Evolutionary conservation across 92 coral and sea anemone species (phyloP).

Genomic region (Nematostella vectensis): DNA sequence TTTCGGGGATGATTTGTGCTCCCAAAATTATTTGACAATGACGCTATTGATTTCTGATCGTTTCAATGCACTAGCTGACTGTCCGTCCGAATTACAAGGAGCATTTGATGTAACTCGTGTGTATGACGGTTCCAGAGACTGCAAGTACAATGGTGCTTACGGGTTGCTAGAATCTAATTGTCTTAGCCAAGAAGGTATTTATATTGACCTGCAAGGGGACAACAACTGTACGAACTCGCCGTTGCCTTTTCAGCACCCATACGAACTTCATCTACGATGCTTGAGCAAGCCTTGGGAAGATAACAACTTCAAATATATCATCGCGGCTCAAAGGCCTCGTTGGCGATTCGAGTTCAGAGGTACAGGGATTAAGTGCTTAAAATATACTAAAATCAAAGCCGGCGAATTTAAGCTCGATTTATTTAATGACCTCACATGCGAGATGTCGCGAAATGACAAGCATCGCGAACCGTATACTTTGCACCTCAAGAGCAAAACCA

Average conservation of each 20-base stretch:
- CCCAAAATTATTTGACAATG: constrained; percentile 2
- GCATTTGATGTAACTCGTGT: constrained; percentile 37
- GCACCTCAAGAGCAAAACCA: neutral
- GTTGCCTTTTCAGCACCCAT: neutral
- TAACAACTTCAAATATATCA: constrained; percentile 31
- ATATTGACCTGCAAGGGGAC: constrained; percentile 18
- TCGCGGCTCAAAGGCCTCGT: constrained; percentile 37
- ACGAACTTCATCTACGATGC: constrained; percentile 35
- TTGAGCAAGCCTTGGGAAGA: constrained; percentile 51
- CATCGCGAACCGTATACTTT: neutral
- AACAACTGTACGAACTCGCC: constrained; percentile 26
- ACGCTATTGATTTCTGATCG: constrained; percentile 38
- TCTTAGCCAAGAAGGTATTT: constrained; percentile 55
- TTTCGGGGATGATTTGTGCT: constrained; percentile 23
- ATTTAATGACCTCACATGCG: constrained; percentile 40
- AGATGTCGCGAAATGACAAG: constrained; percentile 1
- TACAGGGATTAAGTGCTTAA: constrained; percentile 37
- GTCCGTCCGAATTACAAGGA: constrained; percentile 51
- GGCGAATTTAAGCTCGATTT: constrained; percentile 27
- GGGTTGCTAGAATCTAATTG: constrained; percentile 65
- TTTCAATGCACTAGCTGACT: constrained; percentile 37
- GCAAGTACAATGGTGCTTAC: constrained; percentile 17
- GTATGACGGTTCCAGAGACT: constrained; percentile 26
- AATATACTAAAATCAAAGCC: constrained; percentile 6
- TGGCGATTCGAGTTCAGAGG: constrained; percentile 18